phyloP scores from a whole-genome alignment of 2,797 vertebrate genomes.

The Limosa lapponica region DNA sequence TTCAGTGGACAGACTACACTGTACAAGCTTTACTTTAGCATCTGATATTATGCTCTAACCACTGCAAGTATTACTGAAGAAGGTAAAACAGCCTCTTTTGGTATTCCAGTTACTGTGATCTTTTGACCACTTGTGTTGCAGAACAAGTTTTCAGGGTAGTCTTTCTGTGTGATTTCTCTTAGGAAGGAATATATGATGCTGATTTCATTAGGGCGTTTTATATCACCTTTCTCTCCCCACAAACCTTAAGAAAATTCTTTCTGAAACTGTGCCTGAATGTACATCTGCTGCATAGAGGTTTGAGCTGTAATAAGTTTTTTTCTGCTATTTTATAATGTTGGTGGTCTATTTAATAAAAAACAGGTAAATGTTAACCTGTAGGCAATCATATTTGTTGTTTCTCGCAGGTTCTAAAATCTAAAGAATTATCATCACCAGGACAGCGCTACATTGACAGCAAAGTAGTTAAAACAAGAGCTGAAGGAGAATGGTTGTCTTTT shows the following conservation, averaged over 20 bases:
- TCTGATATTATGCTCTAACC: neutral
- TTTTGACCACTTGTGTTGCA: neutral
- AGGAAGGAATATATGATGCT: neutral
- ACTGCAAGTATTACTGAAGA: neutral
- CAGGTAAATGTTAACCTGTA: neutral
- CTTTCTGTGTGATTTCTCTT: neutral
- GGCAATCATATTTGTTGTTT: conserved; percentile 26
- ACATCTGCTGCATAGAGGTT: neutral
- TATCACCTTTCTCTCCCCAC: neutral
- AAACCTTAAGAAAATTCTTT: neutral
- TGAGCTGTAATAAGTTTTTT: neutral
- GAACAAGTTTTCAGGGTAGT: neutral
- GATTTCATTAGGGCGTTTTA: neutral
- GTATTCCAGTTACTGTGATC: neutral
- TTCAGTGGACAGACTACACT: neutral
- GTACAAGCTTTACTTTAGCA: neutral
- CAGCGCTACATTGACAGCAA: conserved; percentile 98
- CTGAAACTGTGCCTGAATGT: neutral
- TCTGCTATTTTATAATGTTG: neutral
- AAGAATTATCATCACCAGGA: conserved; percentile 90
- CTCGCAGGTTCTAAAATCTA: conserved; percentile 90
- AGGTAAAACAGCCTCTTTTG: neutral
- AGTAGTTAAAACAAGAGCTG: conserved; percentile 92
- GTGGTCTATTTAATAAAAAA: neutral
- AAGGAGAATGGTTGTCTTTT: conserved; percentile 97